Evolutionary conservation across 1,140 invertebrate species (phyloP).

Genomic region (Alviniconcha marisindica): DNA sequence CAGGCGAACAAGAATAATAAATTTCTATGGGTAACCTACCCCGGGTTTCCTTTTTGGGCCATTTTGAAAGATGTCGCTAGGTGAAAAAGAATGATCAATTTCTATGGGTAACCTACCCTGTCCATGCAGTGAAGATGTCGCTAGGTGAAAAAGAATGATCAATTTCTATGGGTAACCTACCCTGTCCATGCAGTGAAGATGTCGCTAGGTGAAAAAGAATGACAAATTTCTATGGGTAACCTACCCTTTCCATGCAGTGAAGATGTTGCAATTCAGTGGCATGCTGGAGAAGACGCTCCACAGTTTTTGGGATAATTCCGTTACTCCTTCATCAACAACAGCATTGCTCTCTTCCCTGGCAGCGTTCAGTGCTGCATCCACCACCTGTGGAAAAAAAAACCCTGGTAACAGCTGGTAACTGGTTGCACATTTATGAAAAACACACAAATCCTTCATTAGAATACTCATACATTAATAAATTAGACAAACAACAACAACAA

Average conservation of each 20-base stretch:
- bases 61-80: background rate
- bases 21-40: background rate
- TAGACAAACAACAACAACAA: background rate
- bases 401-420: too few species aligned
- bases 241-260: background rate
- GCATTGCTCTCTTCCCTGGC: too few species aligned
- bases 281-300: constrained; percentile 9
- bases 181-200: background rate
- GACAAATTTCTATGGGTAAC: background rate
- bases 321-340: background rate
- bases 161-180: background rate
- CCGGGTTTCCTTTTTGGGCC: too few species aligned
- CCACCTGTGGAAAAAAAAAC: background rate
- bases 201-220: background rate
- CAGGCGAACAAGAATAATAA: background rate
- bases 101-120: background rate
- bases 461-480: background rate
- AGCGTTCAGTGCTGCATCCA: background rate
- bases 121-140: background rate
- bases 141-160: background rate
- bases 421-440: background rate
- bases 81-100: background rate
- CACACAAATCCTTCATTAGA: background rate
- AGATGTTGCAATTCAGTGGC: constrained; percentile 20
- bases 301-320: background rate